Evolutionary conservation across 1,140 invertebrate genomes (phyloP).

Genomic region (Pararge aegeria): DNA sequence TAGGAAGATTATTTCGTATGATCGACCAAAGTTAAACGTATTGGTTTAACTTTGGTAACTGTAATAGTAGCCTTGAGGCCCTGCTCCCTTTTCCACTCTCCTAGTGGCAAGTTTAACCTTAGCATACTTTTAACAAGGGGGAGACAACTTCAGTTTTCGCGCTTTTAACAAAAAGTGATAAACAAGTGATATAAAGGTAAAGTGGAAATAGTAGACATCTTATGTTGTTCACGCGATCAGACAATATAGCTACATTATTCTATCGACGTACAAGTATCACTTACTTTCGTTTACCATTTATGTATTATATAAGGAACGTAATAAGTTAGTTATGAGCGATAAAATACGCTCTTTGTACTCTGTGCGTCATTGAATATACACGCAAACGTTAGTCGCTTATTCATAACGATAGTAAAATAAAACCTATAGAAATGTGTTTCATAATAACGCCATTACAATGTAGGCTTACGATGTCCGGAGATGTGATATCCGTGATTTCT

Average conservation of each 20-base stretch:
- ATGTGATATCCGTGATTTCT: conserved; percentile 15
- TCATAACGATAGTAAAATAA: conserved; percentile 26
- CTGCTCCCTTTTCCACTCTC: no score
- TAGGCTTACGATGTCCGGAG: not conserved
- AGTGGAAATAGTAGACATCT: no score
- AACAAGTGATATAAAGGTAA: no score
- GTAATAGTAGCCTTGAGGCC: no score
- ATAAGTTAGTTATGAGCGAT: conserved; percentile 16
- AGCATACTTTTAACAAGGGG: no score
- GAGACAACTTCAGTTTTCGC: no score
- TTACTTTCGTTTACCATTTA: conserved; percentile 5
- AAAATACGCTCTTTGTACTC: conserved; percentile 22
- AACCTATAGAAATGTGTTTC: conserved; percentile 26
- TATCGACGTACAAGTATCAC: conserved; percentile 14
- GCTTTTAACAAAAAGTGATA: no score
- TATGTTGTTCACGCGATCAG: no score
- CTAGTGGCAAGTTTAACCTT: no score
- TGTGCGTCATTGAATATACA: conserved; percentile 23
- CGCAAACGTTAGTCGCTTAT: conserved; percentile 16
- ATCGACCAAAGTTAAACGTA: no score
- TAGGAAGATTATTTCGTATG: no score
- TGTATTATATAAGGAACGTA: conserved; percentile 21
- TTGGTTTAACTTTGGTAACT: no score
- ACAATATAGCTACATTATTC: not conserved
- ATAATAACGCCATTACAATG: conserved; percentile 20